Base-by-base conservation (phyloP, 1,140 invertebrate species). In the Caerostris darwini region DNA sequence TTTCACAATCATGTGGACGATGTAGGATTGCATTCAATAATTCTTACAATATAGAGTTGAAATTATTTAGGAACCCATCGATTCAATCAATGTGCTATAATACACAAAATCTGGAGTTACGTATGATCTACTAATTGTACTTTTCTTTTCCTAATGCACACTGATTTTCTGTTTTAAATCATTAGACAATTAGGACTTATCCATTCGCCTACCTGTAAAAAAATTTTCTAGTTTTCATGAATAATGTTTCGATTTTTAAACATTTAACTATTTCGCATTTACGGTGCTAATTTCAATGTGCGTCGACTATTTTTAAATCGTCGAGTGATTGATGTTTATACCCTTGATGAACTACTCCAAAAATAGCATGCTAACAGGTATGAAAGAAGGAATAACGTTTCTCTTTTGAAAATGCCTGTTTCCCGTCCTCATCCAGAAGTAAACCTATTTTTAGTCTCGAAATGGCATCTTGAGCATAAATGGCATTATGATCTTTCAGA, bases 311-410 rank as follows among this genome's bases (percentile, higher is more conserved):
- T 67, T 67, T 67, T 67, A 67, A 67, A 67, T 17, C 61, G 14
- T 67, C 61, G 17, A 67, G 17, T 67, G 61, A 67, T 67, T 67
- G 61, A 67, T 67, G 61, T n/a, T 67, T 67, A n/a, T 6, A 6
- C n/a, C 61, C 61, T 67, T 67, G 61, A 67, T 67, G 61, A n/a
- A 67, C n/a, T 67, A 67, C 61, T 67, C 17, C 61, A 67, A 67
- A 67, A 67, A 67, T 67, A 67, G 61, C 61, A 67, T 6, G 61
- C 61, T 5, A 14, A 67, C 17, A n/a, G 17, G 14, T 67, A 67
- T 67, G 61, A n/a, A 67, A 67, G 17, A 12, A n/a, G 61, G 61
- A 67, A 67, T 67, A 67, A 14, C 61, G 17, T 67, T n/a, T 67
- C 61, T 67, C 7, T 34, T 34, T 34, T 34, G 34, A 34, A 34